A percentile compares a stretch with the other conserved stretches of the same genome.
phyloP scores from a whole-genome alignment of 2,797 vertebrate genomes.

The Rhinichthys osculus region DNA sequence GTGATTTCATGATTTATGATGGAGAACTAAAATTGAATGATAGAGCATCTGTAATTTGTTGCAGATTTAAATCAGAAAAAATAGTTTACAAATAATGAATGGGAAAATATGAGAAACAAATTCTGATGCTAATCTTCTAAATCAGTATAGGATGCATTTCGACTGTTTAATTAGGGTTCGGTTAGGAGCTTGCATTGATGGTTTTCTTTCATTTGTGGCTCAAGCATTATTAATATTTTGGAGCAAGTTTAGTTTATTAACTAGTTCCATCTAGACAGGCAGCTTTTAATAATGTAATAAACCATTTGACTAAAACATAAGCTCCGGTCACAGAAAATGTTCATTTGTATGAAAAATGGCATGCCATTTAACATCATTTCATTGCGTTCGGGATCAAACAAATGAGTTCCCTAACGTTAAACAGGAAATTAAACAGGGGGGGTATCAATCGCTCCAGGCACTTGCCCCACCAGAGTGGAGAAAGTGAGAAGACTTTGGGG shows the following conservation, averaged over 20 bases:
- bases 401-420: conserved; percentile 3
- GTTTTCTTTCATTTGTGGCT: background rate
- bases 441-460: conserved; percentile 32
- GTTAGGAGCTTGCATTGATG: background rate
- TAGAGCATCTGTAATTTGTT: background rate
- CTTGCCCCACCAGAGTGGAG: conserved; percentile 11
- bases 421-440: background rate
- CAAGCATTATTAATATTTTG: background rate
- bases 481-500: conserved; percentile 50
- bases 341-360: background rate
- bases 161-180: background rate
- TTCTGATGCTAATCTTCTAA: background rate
- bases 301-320: background rate
- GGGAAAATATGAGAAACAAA: background rate
- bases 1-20: conserved; percentile 19
- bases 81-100: background rate
- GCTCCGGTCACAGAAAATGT: background rate
- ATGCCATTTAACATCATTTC: background rate
- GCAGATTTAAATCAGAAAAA: background rate
- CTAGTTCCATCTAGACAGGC: background rate
- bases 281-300: background rate
- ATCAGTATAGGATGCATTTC: background rate
- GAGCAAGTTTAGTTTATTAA: conserved; percentile 5
- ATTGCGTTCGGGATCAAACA: background rate
- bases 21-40: background rate